These are phyloP conservation scores for Corythornis madagascariensis DNA, from an alignment of 2,113 vertebrate species.

Conservation along the genomic window DNA sequence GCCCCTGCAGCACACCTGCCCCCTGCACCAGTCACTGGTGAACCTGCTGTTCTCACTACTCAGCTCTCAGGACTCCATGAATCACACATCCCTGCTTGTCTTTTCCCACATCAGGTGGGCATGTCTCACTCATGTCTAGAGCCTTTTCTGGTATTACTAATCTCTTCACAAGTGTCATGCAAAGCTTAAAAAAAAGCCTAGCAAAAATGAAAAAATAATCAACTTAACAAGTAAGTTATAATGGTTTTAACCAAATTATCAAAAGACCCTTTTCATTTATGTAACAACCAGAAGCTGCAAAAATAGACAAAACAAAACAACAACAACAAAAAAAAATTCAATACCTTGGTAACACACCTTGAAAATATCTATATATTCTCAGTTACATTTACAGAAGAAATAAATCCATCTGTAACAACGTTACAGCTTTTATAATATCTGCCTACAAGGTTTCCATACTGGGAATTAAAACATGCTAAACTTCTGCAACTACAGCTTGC, in stretches of 20 bases:
- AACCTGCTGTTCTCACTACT: neutral
- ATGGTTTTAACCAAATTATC: neutral
- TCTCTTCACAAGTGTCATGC: neutral
- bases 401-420: fast-evolving
- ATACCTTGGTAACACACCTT: fast-evolving
- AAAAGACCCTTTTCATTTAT: neutral
- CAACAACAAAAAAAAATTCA: fast-evolving
- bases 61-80: neutral
- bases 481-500: neutral
- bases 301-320: neutral
- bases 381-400: neutral
- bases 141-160: neutral
- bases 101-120: neutral
- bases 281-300: neutral
- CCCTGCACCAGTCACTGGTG: neutral
- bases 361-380: neutral
- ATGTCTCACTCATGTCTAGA: neutral
- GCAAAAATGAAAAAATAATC: neutral
- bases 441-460: fast-evolving
- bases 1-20: neutral
- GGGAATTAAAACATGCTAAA: neutral
- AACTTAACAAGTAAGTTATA: neutral
- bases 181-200: neutral
- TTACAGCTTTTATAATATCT: fast-evolving
- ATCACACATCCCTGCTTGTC: neutral